Evolutionary conservation across 2,113 vertebrate species (phyloP), one percentile per base, ranked within the genome.

Genomic region (Onychorhynchus coronatus): DNA sequence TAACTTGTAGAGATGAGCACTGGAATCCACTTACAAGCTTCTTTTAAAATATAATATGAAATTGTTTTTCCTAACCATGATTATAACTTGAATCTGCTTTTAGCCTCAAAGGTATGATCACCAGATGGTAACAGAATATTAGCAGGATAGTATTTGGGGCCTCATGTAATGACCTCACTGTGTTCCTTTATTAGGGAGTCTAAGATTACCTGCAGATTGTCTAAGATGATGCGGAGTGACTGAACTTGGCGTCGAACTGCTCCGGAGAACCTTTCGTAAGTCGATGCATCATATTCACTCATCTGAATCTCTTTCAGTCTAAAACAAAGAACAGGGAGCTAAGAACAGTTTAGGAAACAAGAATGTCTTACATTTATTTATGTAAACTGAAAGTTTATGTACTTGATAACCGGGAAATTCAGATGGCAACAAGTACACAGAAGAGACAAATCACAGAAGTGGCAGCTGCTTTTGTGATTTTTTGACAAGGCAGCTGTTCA

Each of bases 281-380:
- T 98, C 12, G 98, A 59, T 2, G 99, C 99, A 31, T 99, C 99
- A 20, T 99, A 99, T 82, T 99, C 99, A 63, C 99, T 99, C 99
- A 99, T 99, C 25, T 98, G 95, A 79, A 99, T 99, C 97, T 99
- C 99, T 91, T 98, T 99, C 85, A 99, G 79, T 84, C 99, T 99
- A 97, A 94, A 97, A 79, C 15, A 88, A 91, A 92, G 65, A 78
- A 31, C 8, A 67, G 28, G 10, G 39, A 90, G 52, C 9, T 14
- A 70, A 58, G 85, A 90, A 46, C 6, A 61, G n/a, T 15, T 91
- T 59, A 75, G 49, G 44, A 77, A 84, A 91, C 15, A 59, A 35
- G 23, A 8, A 33, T 42, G 52, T 42, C 6, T 53, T 58, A 35
- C 7, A 72, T 14, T 70, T 75, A 62, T 8, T 7, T 22, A 49